Evolutionary conservation across 2,113 vertebrate species (phyloP).

Genomic region (Lycocorax pyrrhopterus): DNA sequence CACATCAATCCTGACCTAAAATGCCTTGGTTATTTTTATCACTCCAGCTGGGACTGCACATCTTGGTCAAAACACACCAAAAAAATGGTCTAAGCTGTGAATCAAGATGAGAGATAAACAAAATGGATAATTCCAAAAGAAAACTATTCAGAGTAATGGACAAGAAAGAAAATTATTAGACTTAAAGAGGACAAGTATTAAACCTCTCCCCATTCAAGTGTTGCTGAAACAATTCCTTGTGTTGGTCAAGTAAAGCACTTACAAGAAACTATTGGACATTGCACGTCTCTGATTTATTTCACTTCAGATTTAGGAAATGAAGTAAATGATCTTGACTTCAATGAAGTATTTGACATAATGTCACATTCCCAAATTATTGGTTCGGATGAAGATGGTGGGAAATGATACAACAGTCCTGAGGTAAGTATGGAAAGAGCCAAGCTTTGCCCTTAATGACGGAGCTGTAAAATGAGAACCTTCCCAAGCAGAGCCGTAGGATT

Average conservation of each 20-base stretch:
- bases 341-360: neutral
- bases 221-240: neutral
- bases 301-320: too few species aligned
- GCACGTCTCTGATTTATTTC: neutral
- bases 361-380: neutral
- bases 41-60: neutral
- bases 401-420: neutral
- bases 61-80: neutral
- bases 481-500: neutral
- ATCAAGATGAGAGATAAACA: neutral
- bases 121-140: neutral
- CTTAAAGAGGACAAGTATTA: neutral
- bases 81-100: neutral
- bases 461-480: neutral
- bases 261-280: neutral
- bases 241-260: neutral
- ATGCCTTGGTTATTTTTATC: neutral
- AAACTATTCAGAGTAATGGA: neutral
- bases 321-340: neutral
- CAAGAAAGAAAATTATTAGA: neutral
- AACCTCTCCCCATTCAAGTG: neutral
- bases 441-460: neutral
- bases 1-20: neutral
- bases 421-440: neutral
- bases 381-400: neutral